Percentiles rank a stretch among this genome's conserved stretches.
These are phyloP conservation scores for Sphyrna mokarran DNA, from an alignment of 2,113 vertebrate species.

Conservation along the genomic window DNA sequence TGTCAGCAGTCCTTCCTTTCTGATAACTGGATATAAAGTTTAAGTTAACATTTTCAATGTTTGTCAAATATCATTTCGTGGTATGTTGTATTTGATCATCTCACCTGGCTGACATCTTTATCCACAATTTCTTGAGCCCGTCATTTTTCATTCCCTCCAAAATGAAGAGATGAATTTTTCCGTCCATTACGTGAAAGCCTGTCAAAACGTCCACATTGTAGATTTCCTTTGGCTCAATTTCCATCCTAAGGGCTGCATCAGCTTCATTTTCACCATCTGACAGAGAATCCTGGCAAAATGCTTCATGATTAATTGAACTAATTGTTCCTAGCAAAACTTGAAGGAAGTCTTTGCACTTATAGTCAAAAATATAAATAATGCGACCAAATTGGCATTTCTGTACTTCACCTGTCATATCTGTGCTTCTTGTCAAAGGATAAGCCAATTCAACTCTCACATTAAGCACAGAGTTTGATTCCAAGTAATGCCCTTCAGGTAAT, in stretches of 20 bases:
- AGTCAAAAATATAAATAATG: slow-evolving; percentile 61
- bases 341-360: slow-evolving; percentile 46
- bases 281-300: slow-evolving; percentile 51
- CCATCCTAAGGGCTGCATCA: slow-evolving; percentile 51
- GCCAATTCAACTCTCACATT: slow-evolving; percentile 65
- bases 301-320: slow-evolving; percentile 56
- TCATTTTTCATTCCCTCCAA: slow-evolving; percentile 70
- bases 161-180: slow-evolving; percentile 61
- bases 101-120: slow-evolving; percentile 47
- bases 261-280: slow-evolving; percentile 42
- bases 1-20: background rate
- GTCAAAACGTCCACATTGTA: slow-evolving; percentile 62
- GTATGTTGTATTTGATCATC: background rate
- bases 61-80: background rate
- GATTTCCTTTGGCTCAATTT: slow-evolving; percentile 45
- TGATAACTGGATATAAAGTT: background rate
- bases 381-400: slow-evolving; percentile 53
- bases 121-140: slow-evolving; percentile 63
- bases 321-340: slow-evolving; percentile 56
- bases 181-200: slow-evolving; percentile 71
- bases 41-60: background rate
- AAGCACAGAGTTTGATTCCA: slow-evolving; percentile 58
- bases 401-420: background rate
- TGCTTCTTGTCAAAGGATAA: slow-evolving; percentile 45
- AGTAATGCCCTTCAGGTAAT: slow-evolving; percentile 59